Conservation (phyloP, 1,140 invertebrate genomes). For the Pissodes strobi region DNA sequence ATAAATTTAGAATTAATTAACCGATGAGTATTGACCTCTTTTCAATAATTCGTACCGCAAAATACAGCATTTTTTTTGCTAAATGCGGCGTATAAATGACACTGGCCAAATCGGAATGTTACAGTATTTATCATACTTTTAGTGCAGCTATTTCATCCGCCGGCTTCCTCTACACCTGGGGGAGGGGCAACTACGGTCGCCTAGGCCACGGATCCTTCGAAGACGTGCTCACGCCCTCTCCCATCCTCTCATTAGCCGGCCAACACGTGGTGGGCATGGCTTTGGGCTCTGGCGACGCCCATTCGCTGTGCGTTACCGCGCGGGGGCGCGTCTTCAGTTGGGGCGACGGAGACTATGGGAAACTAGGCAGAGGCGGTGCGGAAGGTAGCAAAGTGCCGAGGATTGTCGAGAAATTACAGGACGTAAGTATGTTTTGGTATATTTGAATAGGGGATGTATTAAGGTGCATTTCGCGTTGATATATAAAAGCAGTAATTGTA, state of each 20-base stretch:
- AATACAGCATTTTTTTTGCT: too few relatives aligned
- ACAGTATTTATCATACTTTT: too few relatives aligned
- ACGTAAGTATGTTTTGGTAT: conserved; percentile 46
- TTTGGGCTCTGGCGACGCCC: conserved; percentile 85
- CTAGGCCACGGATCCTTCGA: conserved; percentile 83
- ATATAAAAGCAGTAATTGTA: too few relatives aligned
- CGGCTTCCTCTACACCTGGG: conserved; percentile 84
- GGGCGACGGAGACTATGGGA: conserved; percentile 88
- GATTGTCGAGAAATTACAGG: conserved; percentile 70
- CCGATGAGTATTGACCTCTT: too few relatives aligned
- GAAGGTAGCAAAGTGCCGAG: conserved; percentile 74
- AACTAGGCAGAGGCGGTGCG: conserved; percentile 67
- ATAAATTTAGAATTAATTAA: too few relatives aligned
- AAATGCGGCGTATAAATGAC: too few relatives aligned
- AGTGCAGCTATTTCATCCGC: conserved; percentile 76
- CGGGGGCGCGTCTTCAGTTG: conserved; percentile 85
- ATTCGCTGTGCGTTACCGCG: conserved; percentile 83
- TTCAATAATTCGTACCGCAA: too few relatives aligned
- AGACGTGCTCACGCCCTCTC: conserved; percentile 68
- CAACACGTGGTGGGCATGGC: conserved; percentile 77
- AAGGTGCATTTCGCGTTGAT: too few relatives aligned
- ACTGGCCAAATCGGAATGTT: too few relatives aligned
- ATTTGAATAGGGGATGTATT: too few relatives aligned
- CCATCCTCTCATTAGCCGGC: conserved; percentile 71
- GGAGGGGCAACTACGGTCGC: conserved; percentile 79